A percentile compares a stretch with the other conserved stretches of the same genome.
Conservation (phyloP, 1,140 invertebrate species). For the Scaptomyza pallida region DNA sequence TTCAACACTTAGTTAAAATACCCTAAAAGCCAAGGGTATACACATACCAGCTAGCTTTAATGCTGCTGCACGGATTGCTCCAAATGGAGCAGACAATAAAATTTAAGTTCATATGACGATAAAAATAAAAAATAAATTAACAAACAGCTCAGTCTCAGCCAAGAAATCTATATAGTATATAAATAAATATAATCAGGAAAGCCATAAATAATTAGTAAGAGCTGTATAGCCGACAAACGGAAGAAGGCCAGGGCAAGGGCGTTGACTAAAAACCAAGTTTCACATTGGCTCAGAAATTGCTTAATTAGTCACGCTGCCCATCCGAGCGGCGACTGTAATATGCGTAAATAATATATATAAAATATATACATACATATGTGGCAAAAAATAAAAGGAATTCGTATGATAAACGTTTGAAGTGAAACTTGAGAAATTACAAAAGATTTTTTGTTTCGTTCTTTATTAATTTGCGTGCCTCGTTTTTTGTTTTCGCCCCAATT, state of each 20-base stretch:
- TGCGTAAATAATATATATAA: conserved; percentile 74
- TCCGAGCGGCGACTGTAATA: conserved; percentile 50
- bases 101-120: conserved; percentile 51
- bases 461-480: conserved; percentile 57
- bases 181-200: conserved; percentile 68
- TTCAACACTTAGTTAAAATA: not conserved
- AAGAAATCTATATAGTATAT: conserved; percentile 5
- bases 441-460: conserved; percentile 51
- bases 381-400: conserved; percentile 37
- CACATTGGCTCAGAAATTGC: conserved; percentile 74
- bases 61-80: conserved; percentile 29
- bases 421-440: conserved; percentile 73
- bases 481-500: conserved; percentile 24
- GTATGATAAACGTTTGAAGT: conserved; percentile 71
- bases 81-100: conserved; percentile 40
- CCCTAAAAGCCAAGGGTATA: not conserved
- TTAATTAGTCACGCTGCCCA: conserved; percentile 73
- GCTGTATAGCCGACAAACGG: conserved; percentile 35
- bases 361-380: conserved; percentile 16
- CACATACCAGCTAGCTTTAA: not conserved
- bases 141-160: conserved; percentile 31
- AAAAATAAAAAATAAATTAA: conserved; percentile 55
- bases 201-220: conserved; percentile 74
- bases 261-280: conserved; percentile 6
- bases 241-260: not conserved